These are phyloP conservation scores for Chrysomallon squamiferum DNA, from an alignment of 1,140 invertebrate genomes.

Conservation along the genomic window DNA sequence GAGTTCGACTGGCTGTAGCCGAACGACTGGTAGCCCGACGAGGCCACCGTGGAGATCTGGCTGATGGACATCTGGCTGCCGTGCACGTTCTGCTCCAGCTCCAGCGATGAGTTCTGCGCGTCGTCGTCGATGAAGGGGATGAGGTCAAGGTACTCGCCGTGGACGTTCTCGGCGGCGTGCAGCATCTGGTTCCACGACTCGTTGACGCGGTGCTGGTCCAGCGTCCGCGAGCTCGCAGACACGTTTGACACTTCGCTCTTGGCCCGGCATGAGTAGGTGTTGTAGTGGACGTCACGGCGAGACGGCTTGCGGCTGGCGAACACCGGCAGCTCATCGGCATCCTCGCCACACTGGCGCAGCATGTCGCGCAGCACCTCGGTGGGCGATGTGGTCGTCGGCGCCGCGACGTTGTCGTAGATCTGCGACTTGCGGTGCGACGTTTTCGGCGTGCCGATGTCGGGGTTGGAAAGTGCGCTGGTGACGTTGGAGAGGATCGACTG, in stretches of 20 bases:
- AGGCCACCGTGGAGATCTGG: conserved; percentile 81
- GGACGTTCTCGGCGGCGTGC: conserved; percentile 47
- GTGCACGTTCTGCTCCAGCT: conserved; percentile 41
- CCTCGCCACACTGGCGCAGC: conserved; percentile 42
- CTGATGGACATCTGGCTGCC: conserved; percentile 70
- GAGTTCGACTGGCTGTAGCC: conserved; percentile 89
- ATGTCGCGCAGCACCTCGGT: conserved; percentile 44
- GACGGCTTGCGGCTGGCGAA: conserved; percentile 18
- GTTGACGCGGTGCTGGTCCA: conserved; percentile 45
- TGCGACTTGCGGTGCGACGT: conserved; percentile 43
- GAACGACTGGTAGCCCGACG: conserved; percentile 89
- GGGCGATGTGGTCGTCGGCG: conserved; percentile 25
- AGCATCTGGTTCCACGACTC: conserved; percentile 60
- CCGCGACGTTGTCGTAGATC: conserved; percentile 50
- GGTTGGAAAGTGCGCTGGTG: conserved; percentile 65
- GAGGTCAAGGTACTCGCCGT: conserved; percentile 60
- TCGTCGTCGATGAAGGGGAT: conserved; percentile 61
- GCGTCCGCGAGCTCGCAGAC: conserved; percentile 31
- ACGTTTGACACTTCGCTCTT: conserved; percentile 41
- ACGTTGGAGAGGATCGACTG: conserved; percentile 68
- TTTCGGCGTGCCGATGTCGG: conserved; percentile 30
- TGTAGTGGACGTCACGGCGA: conserved; percentile 11
- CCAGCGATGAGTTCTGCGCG: conserved; percentile 38
- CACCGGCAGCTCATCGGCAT: conserved; percentile 32
- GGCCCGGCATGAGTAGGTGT: neutral